Evolutionary conservation across 2,797 vertebrate species (phyloP).

Genomic region (Hoplostethus mediterraneus): DNA sequence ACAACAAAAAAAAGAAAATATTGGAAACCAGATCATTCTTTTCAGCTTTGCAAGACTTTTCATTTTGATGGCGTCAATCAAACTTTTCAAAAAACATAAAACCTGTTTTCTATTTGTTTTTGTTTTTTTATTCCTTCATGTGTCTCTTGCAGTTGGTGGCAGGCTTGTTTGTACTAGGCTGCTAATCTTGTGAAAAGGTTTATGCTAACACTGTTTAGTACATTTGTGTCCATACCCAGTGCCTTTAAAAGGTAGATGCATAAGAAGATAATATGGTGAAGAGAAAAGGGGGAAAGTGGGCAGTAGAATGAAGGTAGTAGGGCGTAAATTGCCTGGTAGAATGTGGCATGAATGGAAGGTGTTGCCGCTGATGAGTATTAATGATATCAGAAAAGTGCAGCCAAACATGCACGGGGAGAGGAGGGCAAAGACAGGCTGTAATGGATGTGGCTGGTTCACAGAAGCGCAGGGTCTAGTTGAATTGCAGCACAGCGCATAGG

Average conservation of each 20-base stretch:
- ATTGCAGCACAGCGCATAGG: conserved; percentile 60
- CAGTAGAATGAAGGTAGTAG: conserved; percentile 51
- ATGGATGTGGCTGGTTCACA: conserved; percentile 69
- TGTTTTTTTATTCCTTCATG: no score
- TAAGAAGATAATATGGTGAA: conserved; percentile 39
- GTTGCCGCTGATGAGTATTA: conserved; percentile 77
- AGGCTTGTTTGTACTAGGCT: no score
- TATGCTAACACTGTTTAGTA: no score
- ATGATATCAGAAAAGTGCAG: conserved; percentile 75
- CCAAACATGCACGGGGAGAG: conserved; percentile 68
- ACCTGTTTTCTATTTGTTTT: no score
- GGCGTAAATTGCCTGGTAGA: conserved; percentile 60
- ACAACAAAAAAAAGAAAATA: neutral
- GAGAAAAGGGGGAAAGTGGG: conserved; percentile 31
- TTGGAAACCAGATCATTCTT: neutral
- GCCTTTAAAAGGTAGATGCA: neutral
- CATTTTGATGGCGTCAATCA: no score
- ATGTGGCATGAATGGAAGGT: conserved; percentile 64
- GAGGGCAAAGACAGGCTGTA: conserved; percentile 61
- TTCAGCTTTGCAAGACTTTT: no score
- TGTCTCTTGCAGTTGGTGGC: no score
- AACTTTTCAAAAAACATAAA: no score
- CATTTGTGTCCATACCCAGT: neutral
- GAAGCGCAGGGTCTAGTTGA: conserved; percentile 57
- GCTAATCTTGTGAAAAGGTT: no score